These are phyloP conservation scores for Trochalopteron elliotii DNA, from an alignment of 2,113 vertebrate genomes.

Conservation along the genomic window DNA sequence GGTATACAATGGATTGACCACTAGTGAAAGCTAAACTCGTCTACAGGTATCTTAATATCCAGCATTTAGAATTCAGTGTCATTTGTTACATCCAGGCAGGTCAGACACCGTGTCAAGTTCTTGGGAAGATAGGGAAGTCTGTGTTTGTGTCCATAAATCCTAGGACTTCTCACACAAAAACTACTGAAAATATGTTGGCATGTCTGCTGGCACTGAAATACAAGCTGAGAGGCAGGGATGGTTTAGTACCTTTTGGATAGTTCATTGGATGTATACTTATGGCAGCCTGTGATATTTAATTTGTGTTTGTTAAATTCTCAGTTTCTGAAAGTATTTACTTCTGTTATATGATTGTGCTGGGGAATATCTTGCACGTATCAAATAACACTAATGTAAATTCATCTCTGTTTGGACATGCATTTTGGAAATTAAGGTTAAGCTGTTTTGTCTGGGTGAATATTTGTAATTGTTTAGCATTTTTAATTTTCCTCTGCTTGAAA, in stretches of 20 bases:
- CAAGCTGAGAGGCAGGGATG: background rate
- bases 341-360: background rate
- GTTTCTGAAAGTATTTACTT: background rate
- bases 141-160: background rate
- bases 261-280: background rate
- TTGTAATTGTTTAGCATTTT: slow-evolving; percentile 11
- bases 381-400: background rate
- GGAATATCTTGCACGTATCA: background rate
- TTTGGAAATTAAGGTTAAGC: background rate
- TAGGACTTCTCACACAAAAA: background rate
- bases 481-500: slow-evolving; percentile 4
- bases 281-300: background rate
- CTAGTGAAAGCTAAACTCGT: background rate
- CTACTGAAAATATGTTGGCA: background rate
- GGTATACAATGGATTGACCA: background rate
- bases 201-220: background rate
- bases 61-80: background rate
- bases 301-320: background rate
- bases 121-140: background rate
- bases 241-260: background rate
- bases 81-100: background rate
- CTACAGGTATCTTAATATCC: background rate
- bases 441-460: background rate
- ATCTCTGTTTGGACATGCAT: background rate
- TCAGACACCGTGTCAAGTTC: rapidly evolving